These are phyloP conservation scores for Drosophila persimilis DNA, from an alignment of 1,140 invertebrate species.

Conservation along the genomic window DNA sequence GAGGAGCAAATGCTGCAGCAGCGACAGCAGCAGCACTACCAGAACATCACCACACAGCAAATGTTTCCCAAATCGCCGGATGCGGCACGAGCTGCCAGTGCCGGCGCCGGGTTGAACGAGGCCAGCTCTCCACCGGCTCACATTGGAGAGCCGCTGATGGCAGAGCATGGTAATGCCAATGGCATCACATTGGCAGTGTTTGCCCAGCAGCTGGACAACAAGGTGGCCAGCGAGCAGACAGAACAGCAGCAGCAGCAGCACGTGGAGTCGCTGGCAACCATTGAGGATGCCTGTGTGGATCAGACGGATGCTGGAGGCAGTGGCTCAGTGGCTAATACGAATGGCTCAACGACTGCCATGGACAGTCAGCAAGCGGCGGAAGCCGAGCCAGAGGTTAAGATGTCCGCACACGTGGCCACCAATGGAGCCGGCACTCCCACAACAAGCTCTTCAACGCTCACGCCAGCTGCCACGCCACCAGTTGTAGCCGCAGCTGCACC, in stretches of 20 bases:
- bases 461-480: constrained; percentile 1
- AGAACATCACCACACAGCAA: constrained; percentile 79
- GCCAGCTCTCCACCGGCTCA: constrained; percentile 47
- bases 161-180: constrained; percentile 57
- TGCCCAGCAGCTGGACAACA: constrained; percentile 74
- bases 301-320: constrained; percentile 58
- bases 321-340: constrained; percentile 21
- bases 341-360: constrained; percentile 20
- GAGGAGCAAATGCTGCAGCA: constrained; percentile 83
- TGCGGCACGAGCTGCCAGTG: constrained; percentile 56
- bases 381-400: constrained; percentile 37
- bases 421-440: constrained; percentile 43
- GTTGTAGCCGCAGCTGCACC: constrained; percentile 7
- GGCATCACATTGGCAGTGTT: constrained; percentile 67
- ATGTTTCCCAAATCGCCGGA: constrained; percentile 80
- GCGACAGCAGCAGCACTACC: constrained; percentile 76
- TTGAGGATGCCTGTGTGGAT: constrained; percentile 54
- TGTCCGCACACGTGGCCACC: constrained; percentile 7
- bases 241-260: constrained; percentile 39
- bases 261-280: constrained; percentile 12
- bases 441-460: constrained; percentile 30
- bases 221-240: constrained; percentile 62
- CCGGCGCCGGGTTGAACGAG: constrained; percentile 43
- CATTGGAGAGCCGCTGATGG: constrained; percentile 56
- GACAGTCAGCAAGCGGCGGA: constrained; percentile 28